Evolutionary conservation across 2,888 invertebrate genomes (phyloP).

Genomic region (Dusona sp.): DNA sequence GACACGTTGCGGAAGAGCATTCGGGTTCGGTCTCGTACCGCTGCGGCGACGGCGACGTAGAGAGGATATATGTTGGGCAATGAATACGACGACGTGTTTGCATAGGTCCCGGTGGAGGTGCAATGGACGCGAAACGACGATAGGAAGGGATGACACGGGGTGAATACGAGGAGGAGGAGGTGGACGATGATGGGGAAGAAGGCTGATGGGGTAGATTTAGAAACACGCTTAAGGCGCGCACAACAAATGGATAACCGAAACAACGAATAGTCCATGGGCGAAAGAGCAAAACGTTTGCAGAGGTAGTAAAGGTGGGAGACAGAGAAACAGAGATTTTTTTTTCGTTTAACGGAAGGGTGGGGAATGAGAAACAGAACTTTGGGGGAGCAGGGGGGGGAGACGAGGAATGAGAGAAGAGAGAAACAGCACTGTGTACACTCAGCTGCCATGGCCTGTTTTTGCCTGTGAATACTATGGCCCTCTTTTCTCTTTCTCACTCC

Average conservation of each 20-base stretch:
- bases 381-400: constrained; percentile 62
- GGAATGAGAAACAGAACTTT: constrained; percentile 58
- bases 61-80: constrained; percentile 73
- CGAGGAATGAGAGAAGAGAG: constrained; percentile 66
- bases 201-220: constrained; percentile 74
- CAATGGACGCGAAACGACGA: constrained; percentile 72
- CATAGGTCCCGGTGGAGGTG: constrained; percentile 77
- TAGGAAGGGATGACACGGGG: constrained; percentile 60
- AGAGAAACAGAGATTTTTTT: constrained; percentile 72
- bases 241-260: constrained; percentile 60
- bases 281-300: constrained; percentile 47
- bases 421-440: constrained; percentile 82
- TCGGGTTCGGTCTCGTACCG: constrained; percentile 44
- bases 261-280: constrained; percentile 40
- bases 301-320: constrained; percentile 69
- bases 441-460: constrained; percentile 82
- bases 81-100: constrained; percentile 80
- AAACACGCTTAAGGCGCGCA: constrained; percentile 72
- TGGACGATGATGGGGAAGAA: constrained; percentile 66
- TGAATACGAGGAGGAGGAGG: constrained; percentile 34
- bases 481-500: constrained; percentile 39
- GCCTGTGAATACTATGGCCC: constrained; percentile 63
- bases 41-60: constrained; percentile 30
- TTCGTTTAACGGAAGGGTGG: constrained; percentile 51
- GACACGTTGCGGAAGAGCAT: constrained; percentile 52